Percentiles rank a stretch among this genome's conserved stretches.
Conservation (phyloP, 2,888 invertebrate species). For the Phyllotreta striolata region DNA sequence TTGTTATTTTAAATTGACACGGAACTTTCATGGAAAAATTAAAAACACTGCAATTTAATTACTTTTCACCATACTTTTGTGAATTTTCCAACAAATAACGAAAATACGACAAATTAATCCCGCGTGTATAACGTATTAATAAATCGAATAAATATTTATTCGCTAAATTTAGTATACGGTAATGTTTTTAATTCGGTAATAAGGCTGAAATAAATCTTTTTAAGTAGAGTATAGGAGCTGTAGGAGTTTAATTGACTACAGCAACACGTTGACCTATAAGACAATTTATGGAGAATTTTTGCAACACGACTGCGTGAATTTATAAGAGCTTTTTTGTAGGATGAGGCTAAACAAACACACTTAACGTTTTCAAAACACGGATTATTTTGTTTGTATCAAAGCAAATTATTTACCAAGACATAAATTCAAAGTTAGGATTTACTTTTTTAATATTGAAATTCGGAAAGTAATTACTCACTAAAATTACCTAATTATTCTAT, state of each 20-base stretch:
- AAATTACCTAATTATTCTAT: too few species aligned
- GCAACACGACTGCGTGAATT: neutral
- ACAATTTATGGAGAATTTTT: neutral
- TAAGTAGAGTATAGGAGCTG: conserved; percentile 9
- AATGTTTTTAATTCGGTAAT: conserved; percentile 9
- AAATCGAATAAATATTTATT: too few species aligned
- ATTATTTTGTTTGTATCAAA: conserved; percentile 44
- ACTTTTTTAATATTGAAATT: too few species aligned
- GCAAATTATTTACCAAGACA: neutral
- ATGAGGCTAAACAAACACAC: conserved; percentile 45
- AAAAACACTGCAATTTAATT: neutral
- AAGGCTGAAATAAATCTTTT: conserved; percentile 8
- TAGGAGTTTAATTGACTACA: conserved; percentile 14
- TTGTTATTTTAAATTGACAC: conserved; percentile 12
- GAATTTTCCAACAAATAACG: neutral
- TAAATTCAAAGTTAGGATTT: too few species aligned
- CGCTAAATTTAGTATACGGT: too few species aligned
- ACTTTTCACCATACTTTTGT: neutral
- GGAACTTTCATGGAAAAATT: neutral
- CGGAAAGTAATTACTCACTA: too few species aligned
- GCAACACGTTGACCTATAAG: conserved; percentile 8
- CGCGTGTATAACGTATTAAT: too few species aligned
- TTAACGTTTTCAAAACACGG: conserved; percentile 49
- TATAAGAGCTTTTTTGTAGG: conserved; percentile 2
- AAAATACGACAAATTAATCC: too few species aligned